phyloP scores from a whole-genome alignment of 1,140 invertebrate species.

The Drosophila trapezifrons region DNA sequence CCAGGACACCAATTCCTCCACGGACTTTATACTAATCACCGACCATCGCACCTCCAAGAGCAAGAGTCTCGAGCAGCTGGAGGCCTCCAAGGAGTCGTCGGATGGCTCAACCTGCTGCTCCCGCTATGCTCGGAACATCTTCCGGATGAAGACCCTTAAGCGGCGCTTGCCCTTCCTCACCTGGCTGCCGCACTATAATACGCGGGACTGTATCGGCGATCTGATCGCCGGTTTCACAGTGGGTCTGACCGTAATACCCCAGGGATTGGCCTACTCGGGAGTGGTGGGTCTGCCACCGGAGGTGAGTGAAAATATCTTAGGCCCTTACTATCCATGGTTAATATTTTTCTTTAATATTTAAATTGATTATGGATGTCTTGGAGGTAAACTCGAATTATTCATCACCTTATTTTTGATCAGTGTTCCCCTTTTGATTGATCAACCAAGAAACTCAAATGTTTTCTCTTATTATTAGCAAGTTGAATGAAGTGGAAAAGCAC shows the following conservation, averaged over 20 bases:
- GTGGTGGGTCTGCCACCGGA: conserved; percentile 91
- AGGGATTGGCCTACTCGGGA: conserved; percentile 92
- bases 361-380: background rate
- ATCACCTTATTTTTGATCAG: background rate
- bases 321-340: too few relatives aligned
- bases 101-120: conserved; percentile 44
- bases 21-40: conserved; percentile 74
- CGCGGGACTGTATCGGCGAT: conserved; percentile 87
- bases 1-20: conserved; percentile 53
- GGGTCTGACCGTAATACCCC: conserved; percentile 92
- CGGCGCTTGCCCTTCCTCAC: conserved; percentile 89
- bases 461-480: conserved; percentile 20
- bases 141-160: conserved; percentile 87
- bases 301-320: too few relatives aligned
- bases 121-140: conserved; percentile 52
- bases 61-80: conserved; percentile 69
- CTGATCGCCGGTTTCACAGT: conserved; percentile 94
- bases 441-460: conserved; percentile 14
- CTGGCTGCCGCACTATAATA: conserved; percentile 91
- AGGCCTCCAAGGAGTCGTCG: conserved; percentile 47
- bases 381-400: too few relatives aligned
- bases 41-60: conserved; percentile 77
- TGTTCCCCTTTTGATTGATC: background rate
- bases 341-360: background rate
- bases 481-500: conserved; percentile 6